These are phyloP conservation scores for Eupithecia abbreviata DNA, from an alignment of 2,888 invertebrate genomes.

Conservation along the genomic window DNA sequence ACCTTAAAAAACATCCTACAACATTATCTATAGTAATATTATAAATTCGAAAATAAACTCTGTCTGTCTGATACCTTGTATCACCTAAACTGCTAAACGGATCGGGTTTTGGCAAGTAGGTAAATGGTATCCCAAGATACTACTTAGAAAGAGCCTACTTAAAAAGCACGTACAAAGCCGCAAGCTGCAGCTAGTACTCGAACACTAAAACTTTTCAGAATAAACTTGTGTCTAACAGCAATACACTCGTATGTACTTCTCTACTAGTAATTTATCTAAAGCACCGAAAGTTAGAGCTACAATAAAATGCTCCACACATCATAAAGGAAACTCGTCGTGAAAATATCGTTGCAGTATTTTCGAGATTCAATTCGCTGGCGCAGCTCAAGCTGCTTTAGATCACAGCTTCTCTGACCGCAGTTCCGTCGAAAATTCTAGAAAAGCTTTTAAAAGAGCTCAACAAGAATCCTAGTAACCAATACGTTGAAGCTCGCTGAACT, in stretches of 20 bases:
- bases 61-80: too few species aligned
- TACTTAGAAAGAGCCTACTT: too few species aligned
- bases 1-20: too few species aligned
- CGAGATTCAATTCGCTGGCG: slow-evolving; percentile 32
- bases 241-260: background rate
- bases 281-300: background rate
- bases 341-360: slow-evolving; percentile 31
- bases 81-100: too few species aligned
- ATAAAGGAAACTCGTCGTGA: slow-evolving; percentile 10
- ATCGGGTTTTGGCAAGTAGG: too few species aligned
- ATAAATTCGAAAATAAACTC: too few species aligned
- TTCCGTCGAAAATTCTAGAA: slow-evolving; percentile 33
- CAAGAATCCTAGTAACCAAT: slow-evolving; percentile 54
- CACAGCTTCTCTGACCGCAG: slow-evolving; percentile 29
- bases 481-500: slow-evolving; percentile 50
- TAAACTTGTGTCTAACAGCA: background rate
- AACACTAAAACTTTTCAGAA: background rate
- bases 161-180: too few species aligned
- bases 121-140: too few species aligned
- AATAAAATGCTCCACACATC: background rate
- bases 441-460: slow-evolving; percentile 62
- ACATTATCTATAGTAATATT: too few species aligned
- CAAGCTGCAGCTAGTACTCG: too few species aligned
- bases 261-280: slow-evolving; percentile 5
- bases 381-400: slow-evolving; percentile 36